phyloP scores from a whole-genome alignment of 2,888 invertebrate species.

The Drosophila meridionalis region DNA sequence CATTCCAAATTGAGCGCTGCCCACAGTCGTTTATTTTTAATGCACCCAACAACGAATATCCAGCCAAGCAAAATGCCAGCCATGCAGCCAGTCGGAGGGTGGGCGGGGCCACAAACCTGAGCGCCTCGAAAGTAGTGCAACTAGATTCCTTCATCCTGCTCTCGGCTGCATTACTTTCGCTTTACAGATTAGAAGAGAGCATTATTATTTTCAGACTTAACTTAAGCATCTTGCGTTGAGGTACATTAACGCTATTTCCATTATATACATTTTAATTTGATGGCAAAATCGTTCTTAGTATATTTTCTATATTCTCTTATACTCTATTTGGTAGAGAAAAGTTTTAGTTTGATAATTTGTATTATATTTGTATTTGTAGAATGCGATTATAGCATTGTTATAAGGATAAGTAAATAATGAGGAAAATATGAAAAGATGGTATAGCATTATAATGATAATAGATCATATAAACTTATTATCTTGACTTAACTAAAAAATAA shows the following conservation, averaged over 20 bases:
- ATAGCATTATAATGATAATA: too few species aligned
- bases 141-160: constrained; percentile 26
- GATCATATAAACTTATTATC: too few species aligned
- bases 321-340: background rate
- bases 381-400: background rate
- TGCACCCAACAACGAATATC: constrained; percentile 59
- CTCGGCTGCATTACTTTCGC: constrained; percentile 47
- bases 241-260: constrained; percentile 4
- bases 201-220: constrained; percentile 27
- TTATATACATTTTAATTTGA: constrained; percentile 6
- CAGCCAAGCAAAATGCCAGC: constrained; percentile 60
- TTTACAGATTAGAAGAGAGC: constrained; percentile 45
- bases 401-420: too few species aligned
- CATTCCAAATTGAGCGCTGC: constrained; percentile 79
- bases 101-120: constrained; percentile 19
- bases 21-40: constrained; percentile 80
- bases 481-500: too few species aligned
- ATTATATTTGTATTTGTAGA: background rate
- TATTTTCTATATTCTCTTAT: background rate
- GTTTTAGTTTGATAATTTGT: background rate
- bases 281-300: too few species aligned
- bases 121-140: constrained; percentile 6
- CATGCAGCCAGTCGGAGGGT: background rate
- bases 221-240: background rate
- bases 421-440: too few species aligned